Evolutionary conservation across 1,140 invertebrate species (phyloP), one percentile per base, ranked within the genome.

Genomic region (Tetramorium parvispinum): DNA sequence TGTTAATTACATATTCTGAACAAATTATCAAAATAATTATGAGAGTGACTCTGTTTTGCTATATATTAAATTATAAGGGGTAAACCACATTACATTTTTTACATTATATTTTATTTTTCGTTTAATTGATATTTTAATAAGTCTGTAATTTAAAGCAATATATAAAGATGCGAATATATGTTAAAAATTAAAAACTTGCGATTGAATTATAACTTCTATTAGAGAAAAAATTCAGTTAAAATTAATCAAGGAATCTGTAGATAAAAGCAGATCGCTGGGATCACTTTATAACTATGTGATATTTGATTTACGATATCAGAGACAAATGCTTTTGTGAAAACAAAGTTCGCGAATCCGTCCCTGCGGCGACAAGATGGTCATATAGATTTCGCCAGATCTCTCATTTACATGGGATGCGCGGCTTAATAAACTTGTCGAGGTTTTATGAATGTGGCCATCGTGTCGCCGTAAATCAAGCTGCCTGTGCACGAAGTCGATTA

Each of bases 401-500:
- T 81, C 78, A 81, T 79, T 79, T 51, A 65, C 27, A 79, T 55
- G 10, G 10, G 21, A 37, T 24, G 2, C 27, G 13, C 3, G 27
- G 43, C 10, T 81, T 68, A 55, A 81, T 70, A 55, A 81, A 81
- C 27, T 40, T 66, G n/a, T 53, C 46, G 49, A 53, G 63, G 16
- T 81, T 70, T 81, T 81, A 81, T 70, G 63, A 70, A 81, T 53
- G 59, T 37, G 43, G 24, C 53, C 13, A 43, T 57, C 65, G 11
- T 75, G 76, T 66, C 53, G 24, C 46, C 61, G 24, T 83, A 81
- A 81, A 68, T 75, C 78, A 88, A 59, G 16, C 37, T 10, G 27
- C 32, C 61, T 46, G 27, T 11, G 61, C 16, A 8, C 37, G 37
- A 87, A 87, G 78, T 85, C 55, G n/a, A 88, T 85, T 88, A 88